Conservation (phyloP, 2,113 vertebrate species). For the Chaenocephalus aceratus region DNA sequence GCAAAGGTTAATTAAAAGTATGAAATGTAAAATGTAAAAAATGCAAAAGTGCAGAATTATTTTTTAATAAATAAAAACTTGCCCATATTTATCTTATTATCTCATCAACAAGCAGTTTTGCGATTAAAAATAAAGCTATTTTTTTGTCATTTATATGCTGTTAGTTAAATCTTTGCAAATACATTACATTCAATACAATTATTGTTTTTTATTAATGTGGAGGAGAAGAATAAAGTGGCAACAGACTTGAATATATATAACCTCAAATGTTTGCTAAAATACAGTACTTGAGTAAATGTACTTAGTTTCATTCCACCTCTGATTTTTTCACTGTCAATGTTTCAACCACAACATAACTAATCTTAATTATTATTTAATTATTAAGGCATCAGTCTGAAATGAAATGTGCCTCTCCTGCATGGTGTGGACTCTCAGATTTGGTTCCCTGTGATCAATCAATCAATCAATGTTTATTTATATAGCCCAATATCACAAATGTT, state of each 20-base stretch:
- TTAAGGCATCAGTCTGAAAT: background rate
- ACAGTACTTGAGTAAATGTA: background rate
- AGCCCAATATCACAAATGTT: too few species aligned
- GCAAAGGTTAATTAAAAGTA: background rate
- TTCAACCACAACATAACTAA: background rate
- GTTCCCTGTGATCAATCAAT: background rate
- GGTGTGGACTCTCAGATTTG: background rate
- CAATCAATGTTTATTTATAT: too few species aligned
- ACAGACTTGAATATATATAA: background rate
- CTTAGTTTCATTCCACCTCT: background rate
- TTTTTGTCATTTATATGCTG: too few species aligned
- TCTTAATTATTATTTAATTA: background rate
- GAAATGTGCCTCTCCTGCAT: conserved; percentile 2
- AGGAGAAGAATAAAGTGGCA: background rate
- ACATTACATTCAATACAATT: too few species aligned
- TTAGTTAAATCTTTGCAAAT: too few species aligned
- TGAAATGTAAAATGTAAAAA: too few species aligned
- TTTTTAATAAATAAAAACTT: too few species aligned
- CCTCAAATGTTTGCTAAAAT: background rate
- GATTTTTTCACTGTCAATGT: background rate
- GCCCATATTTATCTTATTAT: too few species aligned
- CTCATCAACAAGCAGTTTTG: background rate
- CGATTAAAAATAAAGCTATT: too few species aligned
- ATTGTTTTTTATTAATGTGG: background rate
- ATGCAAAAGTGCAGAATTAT: too few species aligned